phyloP scores from a whole-genome alignment of 2,797 vertebrate genomes.

The Platyrinchus mystaceus region DNA sequence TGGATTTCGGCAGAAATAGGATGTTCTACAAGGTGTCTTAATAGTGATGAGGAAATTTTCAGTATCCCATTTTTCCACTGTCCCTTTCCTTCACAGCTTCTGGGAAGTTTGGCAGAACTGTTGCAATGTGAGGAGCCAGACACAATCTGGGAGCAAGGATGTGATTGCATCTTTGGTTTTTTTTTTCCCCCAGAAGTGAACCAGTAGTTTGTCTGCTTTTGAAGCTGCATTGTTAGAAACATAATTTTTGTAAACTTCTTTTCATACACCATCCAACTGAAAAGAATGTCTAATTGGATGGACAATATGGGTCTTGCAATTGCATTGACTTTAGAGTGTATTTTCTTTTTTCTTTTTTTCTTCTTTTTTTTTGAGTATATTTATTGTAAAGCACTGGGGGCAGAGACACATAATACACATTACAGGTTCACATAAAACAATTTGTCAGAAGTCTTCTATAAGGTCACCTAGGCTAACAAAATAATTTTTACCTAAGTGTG shows the following conservation, averaged over 20 bases:
- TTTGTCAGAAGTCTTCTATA: not conserved
- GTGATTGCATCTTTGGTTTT: not conserved
- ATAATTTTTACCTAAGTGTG: not conserved
- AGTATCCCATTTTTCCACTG: not conserved
- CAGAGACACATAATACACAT: not conserved
- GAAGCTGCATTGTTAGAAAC: not conserved
- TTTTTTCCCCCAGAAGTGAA: not conserved
- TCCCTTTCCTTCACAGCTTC: not conserved
- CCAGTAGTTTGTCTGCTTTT: not conserved
- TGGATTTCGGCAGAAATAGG: not conserved
- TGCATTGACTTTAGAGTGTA: not conserved
- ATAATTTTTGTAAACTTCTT: not conserved
- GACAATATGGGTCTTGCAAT: not conserved
- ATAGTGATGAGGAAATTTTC: not conserved
- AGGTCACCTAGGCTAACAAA: not conserved
- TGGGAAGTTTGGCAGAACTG: not conserved
- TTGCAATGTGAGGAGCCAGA: not conserved
- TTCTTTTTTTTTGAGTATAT: fast-evolving
- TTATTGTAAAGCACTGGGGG: not conserved
- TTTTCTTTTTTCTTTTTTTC: not conserved
- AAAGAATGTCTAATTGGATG: not conserved
- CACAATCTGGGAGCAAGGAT: not conserved
- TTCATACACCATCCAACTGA: not conserved
- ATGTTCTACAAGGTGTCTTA: not conserved
- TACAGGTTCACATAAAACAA: not conserved